Base-by-base conservation (phyloP, 1,140 invertebrate genomes). In the Bombus fervidus region DNA sequence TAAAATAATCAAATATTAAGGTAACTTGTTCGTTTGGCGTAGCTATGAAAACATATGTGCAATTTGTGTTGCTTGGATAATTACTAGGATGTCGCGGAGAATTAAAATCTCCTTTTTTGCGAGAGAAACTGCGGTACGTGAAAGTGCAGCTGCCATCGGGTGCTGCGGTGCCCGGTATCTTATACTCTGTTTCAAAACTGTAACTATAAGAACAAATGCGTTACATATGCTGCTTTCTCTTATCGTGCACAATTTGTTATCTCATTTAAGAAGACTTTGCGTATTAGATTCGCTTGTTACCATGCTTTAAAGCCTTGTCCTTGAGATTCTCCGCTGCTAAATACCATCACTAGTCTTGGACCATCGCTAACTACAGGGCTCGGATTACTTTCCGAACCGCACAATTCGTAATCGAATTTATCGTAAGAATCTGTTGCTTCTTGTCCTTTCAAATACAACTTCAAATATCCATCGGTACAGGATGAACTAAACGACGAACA, bases 21-120 rank as follows among this genome's bases (percentile, higher is more conserved):
- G 97, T 98, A 90, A 99, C 98, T 95, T 99, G 98, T 94, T 99
- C 98, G 93, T 98, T 98, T 53, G 97, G 97, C 84, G 97, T 97
- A 74, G 97, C 97, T 86, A 97, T 93, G 94, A 99, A 98, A 89
- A 97, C 96, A 95, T 99, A 99, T 69, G 97, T 98, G 96, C 99
- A 99, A 95, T 98, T 98, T 47, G 97, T 98, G 92, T 97, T 97
- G 91, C 98, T 98, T 74, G 98, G 98, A 96, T 99, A 99, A 95
- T 98, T 99, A 92, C 98, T 97, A 91, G 99, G 99, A 96, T 99
- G 98, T 68, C 98, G 96, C 22, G 99, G 99, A 31, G 98, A 99
- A 95, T 99, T 99, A 93, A 99, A 98, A 90, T 98, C 97, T 31
- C 99, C 99, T 75, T 96, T 96, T 93, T 98, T 98, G 89, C 97